Evolutionary conservation across 2,888 invertebrate species (phyloP).

Genomic region (Rhagophthalmus giganteus): DNA sequence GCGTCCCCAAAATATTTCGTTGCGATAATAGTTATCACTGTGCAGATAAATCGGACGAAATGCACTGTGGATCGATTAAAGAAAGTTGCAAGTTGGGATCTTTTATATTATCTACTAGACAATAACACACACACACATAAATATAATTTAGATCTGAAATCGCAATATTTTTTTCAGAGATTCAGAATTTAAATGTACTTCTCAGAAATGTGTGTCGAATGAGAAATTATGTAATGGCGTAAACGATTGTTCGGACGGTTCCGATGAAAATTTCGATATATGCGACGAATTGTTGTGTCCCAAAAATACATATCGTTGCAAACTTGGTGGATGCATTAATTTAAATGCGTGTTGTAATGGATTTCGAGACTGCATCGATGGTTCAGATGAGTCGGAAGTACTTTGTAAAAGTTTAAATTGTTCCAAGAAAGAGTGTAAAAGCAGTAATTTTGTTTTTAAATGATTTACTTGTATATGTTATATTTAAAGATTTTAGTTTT

Average conservation of each 20-base stretch:
- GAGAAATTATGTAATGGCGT: slow-evolving; percentile 36
- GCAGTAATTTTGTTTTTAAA: slow-evolving; percentile 9
- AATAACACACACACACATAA: too few species aligned
- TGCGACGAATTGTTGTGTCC: slow-evolving; percentile 37
- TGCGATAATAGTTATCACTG: slow-evolving; percentile 46
- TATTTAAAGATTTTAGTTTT: too few species aligned
- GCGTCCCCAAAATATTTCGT: slow-evolving; percentile 39
- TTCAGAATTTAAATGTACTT: slow-evolving; percentile 38
- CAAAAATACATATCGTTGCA: slow-evolving; percentile 36
- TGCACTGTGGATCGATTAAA: slow-evolving; percentile 37
- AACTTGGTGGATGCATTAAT: slow-evolving; percentile 37
- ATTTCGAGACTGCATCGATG: slow-evolving; percentile 36
- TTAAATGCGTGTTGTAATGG: slow-evolving; percentile 36
- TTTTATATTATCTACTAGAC: too few species aligned
- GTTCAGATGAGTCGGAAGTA: slow-evolving; percentile 38
- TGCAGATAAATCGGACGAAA: slow-evolving; percentile 44
- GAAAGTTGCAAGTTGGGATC: slow-evolving; percentile 36
- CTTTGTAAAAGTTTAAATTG: slow-evolving; percentile 27
- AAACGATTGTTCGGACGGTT: slow-evolving; percentile 37
- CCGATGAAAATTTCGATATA: slow-evolving; percentile 37
- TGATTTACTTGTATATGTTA: not conserved
- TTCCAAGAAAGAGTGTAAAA: slow-evolving; percentile 19
- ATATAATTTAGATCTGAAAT: too few species aligned
- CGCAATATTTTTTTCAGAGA: slow-evolving; percentile 24
- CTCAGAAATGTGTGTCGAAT: slow-evolving; percentile 34